phyloP scores from a whole-genome alignment of 2,888 invertebrate genomes.

The Druceiella hillmani region DNA sequence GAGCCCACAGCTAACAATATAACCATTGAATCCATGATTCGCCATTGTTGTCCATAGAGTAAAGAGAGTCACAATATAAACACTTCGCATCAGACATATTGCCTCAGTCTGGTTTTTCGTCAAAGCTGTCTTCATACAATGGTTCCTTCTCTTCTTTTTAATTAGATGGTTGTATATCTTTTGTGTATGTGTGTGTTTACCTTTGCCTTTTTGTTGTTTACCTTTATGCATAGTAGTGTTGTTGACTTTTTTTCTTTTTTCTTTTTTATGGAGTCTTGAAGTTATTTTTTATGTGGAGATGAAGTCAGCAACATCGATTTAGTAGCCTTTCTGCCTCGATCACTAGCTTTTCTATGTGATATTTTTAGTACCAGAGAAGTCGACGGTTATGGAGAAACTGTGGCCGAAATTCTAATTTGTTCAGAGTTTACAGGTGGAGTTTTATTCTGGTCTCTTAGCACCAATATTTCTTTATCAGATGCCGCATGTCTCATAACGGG shows the following conservation, averaged over 20 bases:
- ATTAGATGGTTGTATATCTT: constrained; percentile 7
- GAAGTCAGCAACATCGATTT: constrained; percentile 12
- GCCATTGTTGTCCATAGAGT: constrained; percentile 15
- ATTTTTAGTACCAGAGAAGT: too few relatives aligned
- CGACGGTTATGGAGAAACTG: too few relatives aligned
- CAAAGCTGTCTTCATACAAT: constrained; percentile 15
- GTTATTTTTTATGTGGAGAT: constrained; percentile 10
- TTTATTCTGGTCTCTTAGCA: too few relatives aligned
- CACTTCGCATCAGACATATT: constrained; percentile 8
- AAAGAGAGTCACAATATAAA: constrained; percentile 14
- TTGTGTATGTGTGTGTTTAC: constrained; percentile 5
- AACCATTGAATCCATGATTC: constrained; percentile 16
- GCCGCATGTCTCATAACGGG: too few relatives aligned
- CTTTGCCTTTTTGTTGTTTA: constrained; percentile 4
- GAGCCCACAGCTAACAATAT: constrained; percentile 11
- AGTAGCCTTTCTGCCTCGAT: constrained; percentile 12
- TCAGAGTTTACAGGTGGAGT: too few relatives aligned
- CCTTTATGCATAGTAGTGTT: constrained; percentile 3
- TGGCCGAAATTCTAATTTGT: too few relatives aligned
- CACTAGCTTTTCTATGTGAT: too few relatives aligned
- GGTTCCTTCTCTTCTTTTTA: constrained; percentile 12
- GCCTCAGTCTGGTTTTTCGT: constrained; percentile 16
- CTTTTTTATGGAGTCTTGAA: constrained; percentile 8
- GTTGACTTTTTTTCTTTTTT: constrained; percentile 6
- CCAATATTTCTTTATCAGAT: too few relatives aligned